Evolutionary conservation across 2,797 vertebrate species (phyloP), one percentile per base, ranked within the genome.

Genomic region (Synanceia verrucosa): DNA sequence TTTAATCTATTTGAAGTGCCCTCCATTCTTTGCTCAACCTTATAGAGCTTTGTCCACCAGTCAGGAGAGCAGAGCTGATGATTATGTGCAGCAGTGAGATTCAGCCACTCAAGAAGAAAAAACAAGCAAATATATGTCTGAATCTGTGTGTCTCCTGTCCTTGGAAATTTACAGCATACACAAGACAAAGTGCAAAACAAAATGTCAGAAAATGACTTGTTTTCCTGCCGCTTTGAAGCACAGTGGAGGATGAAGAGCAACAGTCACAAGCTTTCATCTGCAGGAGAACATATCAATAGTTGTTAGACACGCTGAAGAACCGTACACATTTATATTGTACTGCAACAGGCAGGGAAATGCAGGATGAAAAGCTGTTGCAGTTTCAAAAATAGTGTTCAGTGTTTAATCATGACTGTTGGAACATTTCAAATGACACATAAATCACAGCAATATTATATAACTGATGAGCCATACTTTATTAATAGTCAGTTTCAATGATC

Each of bases 1-100:
- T 88, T 76, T 86, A 72, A 85, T 87, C 73, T 80, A 61, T 66
- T 21, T 83, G 73, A 88, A 92, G 90, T 65, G 71, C 65, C 68
- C 85, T 89, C 64, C 53, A 48, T 34, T 65, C 51, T 5, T 2
- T 55, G 53, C 76, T 89, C 70, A 53, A 77, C 73, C 86, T 82
- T 63, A 37, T 69, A 83, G 82, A 83, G 67, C 46, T 52, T 37
- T 12, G 55, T 66, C 62, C 60, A n/a, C 23, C 56, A 52, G 65
- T 80, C 60, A 48, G 56, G 37, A 82, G 73, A 74, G 68, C 64
- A 41, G 76, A 81, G 56, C 33, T 11, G 33, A 79, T 62, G 63
- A 76, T 79, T 79, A 81, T 72, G 81, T 58, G 68, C 60, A 24
- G 64, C 67, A 33, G 53, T 9, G 52, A 60, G 52, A 73, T 65